Evolutionary conservation across 1,140 invertebrate genomes (phyloP), one percentile per base, ranked within the genome.

Genomic region (Ceratoteleas bidentatus): DNA sequence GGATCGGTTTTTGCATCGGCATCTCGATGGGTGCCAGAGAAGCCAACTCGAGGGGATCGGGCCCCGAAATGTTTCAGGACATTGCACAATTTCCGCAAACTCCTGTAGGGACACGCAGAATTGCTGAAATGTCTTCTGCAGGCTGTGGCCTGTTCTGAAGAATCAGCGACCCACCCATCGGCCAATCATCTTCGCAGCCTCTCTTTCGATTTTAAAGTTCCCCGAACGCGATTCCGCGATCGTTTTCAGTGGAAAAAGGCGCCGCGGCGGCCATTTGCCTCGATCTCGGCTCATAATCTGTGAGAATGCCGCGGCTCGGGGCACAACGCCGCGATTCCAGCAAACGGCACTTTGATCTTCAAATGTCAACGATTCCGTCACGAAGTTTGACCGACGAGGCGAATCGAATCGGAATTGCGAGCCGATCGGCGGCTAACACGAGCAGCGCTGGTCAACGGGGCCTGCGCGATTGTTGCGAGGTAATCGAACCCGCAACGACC

Each of bases 401-500:
- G 74, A 61, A 52, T 40, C 49, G 73, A 72, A 62, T 68, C 73
- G 53, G 50, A 36, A 52, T 78, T 33, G 75, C 78, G 58, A 80
- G 50, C 58, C 52, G 74, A 73, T 64, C 49, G 16, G 4, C 76
- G 62, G 49, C n/a, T n/a, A n/a, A n/a, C n/a, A n/a, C n/a, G n/a
- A n/a, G n/a, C n/a, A n/a, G n/a, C n/a, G 70, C 72, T 45, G 73
- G 73, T 75, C 73, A 76, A 60, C 57, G 50, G 50, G 60, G 45
- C 50, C 62, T 47, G 40, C 40, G 43, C 15, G 61, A 68, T 76
- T 84, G 80, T 84, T 83, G 65, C 70, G 69, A 85, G 83, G 83
- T 84, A 81, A 81, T 81, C 77, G 83, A 85, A 86, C 85, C 52
- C 80, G 60, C 73, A 62, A 73, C 84, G 84, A 85, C 85, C 84